These are phyloP conservation scores for Leptoclinus maculatus DNA, from an alignment of 2,797 vertebrate genomes.

Conservation along the genomic window DNA sequence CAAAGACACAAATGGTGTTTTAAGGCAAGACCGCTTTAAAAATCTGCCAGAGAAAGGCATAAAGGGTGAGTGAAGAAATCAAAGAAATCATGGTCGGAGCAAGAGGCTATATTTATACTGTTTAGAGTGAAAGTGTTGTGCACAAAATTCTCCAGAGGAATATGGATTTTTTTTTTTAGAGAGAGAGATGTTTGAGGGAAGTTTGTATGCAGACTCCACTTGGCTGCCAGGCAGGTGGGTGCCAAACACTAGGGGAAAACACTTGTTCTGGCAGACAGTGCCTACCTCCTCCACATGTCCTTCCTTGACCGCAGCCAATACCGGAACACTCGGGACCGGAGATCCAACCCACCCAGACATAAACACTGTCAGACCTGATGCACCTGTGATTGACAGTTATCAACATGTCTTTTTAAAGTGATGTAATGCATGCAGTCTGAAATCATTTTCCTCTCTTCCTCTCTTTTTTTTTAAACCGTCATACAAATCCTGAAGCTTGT, in stretches of 20 bases:
- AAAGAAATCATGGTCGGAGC: background rate
- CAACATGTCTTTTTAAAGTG: background rate
- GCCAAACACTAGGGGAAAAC: slow-evolving; percentile 40
- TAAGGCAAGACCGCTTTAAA: background rate
- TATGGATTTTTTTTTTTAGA: slow-evolving; percentile 17
- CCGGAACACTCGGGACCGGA: slow-evolving; percentile 13
- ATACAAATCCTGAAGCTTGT: background rate
- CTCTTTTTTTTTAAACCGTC: background rate
- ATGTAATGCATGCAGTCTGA: background rate
- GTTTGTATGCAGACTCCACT: slow-evolving; percentile 26
- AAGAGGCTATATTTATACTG: background rate
- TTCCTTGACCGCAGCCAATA: slow-evolving; percentile 28
- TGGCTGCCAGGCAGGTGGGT: slow-evolving; percentile 48
- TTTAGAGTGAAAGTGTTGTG: background rate
- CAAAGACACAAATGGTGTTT: background rate
- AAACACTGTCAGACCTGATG: slow-evolving; percentile 2
- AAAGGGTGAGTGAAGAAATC: background rate
- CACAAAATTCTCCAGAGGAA: slow-evolving; percentile 3
- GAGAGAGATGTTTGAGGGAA: background rate
- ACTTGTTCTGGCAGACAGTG: slow-evolving; percentile 37
- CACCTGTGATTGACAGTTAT: slow-evolving; percentile 8
- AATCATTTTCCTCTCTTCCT: background rate
- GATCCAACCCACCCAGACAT: slow-evolving; percentile 10
- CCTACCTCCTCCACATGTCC: slow-evolving; percentile 52
- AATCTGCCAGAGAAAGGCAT: background rate